Evolutionary conservation across 2,888 invertebrate genomes (phyloP), one percentile per base, ranked within the genome.

Genomic region (Chymomyza fuscimana): DNA sequence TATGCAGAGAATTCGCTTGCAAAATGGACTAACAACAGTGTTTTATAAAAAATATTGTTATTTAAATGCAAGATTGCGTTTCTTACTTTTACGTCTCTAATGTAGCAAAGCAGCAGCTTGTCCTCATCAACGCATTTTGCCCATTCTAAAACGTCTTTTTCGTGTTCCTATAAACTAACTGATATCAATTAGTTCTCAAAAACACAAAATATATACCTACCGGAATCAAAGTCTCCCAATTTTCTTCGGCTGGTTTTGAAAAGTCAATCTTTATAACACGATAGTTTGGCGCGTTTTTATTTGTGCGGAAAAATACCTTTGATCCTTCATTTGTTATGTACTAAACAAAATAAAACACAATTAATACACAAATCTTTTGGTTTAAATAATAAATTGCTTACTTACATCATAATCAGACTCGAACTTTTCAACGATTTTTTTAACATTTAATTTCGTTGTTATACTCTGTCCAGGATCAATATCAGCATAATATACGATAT

Each of bases 211-310:
- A 36, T 64, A 16, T 68, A 89, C 91, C 91, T 82, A 94, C 94
- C 29, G 95, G 93, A 79, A 99, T 94, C 22, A 99, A 93, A 1
- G 95, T 96, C 40, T 92, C 92, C 98, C 99, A 99, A 79, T 96
- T 94, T 68, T 95, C 94, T 91, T 96, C 94, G 0, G 92, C 93
- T 9, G 95, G 95, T 88, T 95, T 93, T 74, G 94, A 92, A 70
- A 97, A 94, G 92, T 97, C 96, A 78, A 99, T 97, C 79, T 94
- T 93, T 88, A 99, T 94, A 56, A 99, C 93, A 76, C 96, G 95
- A 92, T 97, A 98, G 92, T 97, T 97, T 6, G 98, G 97, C 1
- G 99, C 97, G 91, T 97, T 94, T 92, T 97, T 96, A 92, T 99
- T 99, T 25, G 99, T 99, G 60, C 96, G 95, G 92, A 99, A 96